Evolutionary conservation across 1,140 invertebrate genomes (phyloP).

Genomic region (Drosophila arizonae): DNA sequence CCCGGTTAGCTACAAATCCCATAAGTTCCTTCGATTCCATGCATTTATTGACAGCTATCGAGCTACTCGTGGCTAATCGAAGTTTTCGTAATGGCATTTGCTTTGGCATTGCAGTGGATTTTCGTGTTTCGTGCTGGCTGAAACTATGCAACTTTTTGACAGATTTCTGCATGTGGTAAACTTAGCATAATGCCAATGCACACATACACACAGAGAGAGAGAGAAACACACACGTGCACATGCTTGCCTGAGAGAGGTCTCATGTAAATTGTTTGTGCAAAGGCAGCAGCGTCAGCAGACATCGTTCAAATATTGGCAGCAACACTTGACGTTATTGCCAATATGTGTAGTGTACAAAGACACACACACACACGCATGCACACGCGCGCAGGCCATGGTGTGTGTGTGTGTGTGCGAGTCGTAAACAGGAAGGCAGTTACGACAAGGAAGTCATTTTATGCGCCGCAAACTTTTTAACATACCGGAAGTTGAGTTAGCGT

Average conservation of each 20-base stretch:
- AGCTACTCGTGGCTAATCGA: not conserved
- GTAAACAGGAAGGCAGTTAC: slow-evolving; percentile 79
- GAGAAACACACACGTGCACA: not conserved
- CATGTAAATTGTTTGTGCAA: slow-evolving; percentile 30
- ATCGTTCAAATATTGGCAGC: slow-evolving; percentile 71
- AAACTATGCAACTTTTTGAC: slow-evolving; percentile 47
- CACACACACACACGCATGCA: slow-evolving; percentile 4
- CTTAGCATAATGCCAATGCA: slow-evolving; percentile 33
- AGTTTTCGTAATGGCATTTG: slow-evolving; percentile 14
- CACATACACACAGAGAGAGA: not conserved
- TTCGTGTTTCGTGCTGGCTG: slow-evolving; percentile 19
- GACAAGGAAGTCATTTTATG: slow-evolving; percentile 80
- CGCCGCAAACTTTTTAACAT: slow-evolving; percentile 81
- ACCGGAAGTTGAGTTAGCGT: slow-evolving; percentile 79
- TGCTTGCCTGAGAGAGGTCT: not conserved
- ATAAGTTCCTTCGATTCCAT: not conserved
- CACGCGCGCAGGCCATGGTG: not conserved
- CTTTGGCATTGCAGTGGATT: slow-evolving; percentile 27
- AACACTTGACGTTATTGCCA: slow-evolving; percentile 79
- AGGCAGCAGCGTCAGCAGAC: slow-evolving; percentile 45
- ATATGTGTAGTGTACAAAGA: slow-evolving; percentile 57
- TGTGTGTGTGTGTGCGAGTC: slow-evolving; percentile 42
- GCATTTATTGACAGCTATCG: no score
- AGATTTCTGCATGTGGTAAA: slow-evolving; percentile 36
- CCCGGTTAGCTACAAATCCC: not conserved